Percentiles rank a stretch among this genome's conserved stretches.
These are phyloP conservation scores for Calidris pygmaea DNA, from an alignment of 2,113 vertebrate species.

Conservation along the genomic window DNA sequence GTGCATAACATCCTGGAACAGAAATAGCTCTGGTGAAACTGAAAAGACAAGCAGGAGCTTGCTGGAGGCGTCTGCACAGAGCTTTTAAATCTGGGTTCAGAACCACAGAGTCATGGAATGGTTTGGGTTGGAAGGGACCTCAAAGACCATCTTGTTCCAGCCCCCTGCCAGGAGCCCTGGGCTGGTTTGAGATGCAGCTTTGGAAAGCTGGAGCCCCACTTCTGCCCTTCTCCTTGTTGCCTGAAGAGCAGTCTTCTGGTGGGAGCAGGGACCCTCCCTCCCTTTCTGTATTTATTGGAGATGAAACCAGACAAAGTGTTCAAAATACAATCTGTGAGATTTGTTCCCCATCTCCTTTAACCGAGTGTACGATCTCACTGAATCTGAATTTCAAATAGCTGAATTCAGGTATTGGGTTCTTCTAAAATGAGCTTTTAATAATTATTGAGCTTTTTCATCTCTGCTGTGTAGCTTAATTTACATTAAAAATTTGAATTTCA, in stretches of 20 bases:
- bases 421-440: conserved; percentile 11
- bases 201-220: background rate
- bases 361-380: background rate
- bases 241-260: background rate
- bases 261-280: background rate
- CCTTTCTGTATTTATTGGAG: background rate
- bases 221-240: background rate
- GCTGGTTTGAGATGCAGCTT: background rate
- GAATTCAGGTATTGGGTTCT: background rate
- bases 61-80: background rate
- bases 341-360: background rate
- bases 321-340: background rate
- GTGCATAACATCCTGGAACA: conserved; percentile 1
- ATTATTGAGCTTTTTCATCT: background rate
- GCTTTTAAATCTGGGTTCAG: background rate
- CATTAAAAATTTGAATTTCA: background rate
- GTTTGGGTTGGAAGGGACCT: background rate
- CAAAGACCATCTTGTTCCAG: background rate
- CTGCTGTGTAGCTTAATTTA: background rate
- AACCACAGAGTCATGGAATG: background rate
- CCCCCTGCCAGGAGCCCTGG: background rate
- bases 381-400: background rate
- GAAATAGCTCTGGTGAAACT: conserved; percentile 15
- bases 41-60: background rate
- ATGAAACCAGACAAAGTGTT: background rate